Evolutionary conservation across 2,888 invertebrate genomes (phyloP).

Genomic region (Chalcis sispes): DNA sequence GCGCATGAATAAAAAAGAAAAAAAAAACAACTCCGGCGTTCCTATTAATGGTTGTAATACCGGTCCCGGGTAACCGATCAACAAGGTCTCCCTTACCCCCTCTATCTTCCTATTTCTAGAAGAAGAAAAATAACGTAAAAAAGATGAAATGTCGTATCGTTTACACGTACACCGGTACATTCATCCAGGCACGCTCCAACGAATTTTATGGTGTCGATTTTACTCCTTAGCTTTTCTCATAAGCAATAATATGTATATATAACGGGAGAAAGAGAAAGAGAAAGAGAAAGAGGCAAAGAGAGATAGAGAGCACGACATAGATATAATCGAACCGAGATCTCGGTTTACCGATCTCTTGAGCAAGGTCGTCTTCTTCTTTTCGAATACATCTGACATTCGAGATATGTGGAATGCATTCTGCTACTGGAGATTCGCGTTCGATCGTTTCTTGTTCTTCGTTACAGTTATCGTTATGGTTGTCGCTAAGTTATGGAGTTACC

Average conservation of each 20-base stretch:
- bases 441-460: background rate
- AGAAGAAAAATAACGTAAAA: background rate
- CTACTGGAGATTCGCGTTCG: background rate
- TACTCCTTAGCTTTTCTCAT: background rate
- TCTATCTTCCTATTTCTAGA: too few relatives aligned
- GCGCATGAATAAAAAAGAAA: background rate
- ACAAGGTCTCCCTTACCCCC: slow-evolving; percentile 12
- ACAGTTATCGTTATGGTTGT: slow-evolving; percentile 23
- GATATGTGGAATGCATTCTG: background rate
- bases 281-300: background rate
- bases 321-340: background rate
- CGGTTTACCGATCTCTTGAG: background rate
- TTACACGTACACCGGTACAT: too few relatives aligned
- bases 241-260: background rate
- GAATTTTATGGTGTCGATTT: background rate
- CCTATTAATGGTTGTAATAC: slow-evolving; percentile 25
- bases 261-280: background rate
- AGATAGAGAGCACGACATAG: too few relatives aligned
- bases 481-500: too few relatives aligned
- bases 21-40: background rate
- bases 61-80: slow-evolving; percentile 34
- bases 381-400: background rate
- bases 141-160: slow-evolving; percentile 48
- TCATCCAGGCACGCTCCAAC: slow-evolving; percentile 1
- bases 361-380: slow-evolving; percentile 9